Percentiles rank a stretch among this genome's conserved stretches.
phyloP scores from a whole-genome alignment of 2,888 invertebrate genomes.

The Coelinius sp. region DNA sequence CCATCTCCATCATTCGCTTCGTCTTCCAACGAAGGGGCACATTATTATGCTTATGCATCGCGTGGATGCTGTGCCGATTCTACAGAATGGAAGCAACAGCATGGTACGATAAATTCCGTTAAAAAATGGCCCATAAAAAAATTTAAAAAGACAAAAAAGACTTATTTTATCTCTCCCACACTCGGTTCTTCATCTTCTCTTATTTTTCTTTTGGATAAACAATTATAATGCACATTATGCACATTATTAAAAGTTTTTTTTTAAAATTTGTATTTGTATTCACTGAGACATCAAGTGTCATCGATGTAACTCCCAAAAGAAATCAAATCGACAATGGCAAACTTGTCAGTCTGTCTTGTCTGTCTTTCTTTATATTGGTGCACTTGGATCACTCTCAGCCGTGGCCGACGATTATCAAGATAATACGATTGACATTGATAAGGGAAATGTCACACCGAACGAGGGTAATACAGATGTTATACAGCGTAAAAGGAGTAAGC shows the following conservation, averaged over 20 bases:
- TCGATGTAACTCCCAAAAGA: background rate
- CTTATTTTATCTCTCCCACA: background rate
- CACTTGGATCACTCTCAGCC: background rate
- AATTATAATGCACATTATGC: slow-evolving; percentile 1
- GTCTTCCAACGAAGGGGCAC: slow-evolving; percentile 62
- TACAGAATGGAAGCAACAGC: slow-evolving; percentile 67
- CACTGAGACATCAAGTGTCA: background rate
- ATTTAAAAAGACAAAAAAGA: background rate
- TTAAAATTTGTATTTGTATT: background rate
- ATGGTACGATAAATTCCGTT: slow-evolving; percentile 58
- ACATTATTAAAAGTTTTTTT: background rate
- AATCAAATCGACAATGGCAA: background rate
- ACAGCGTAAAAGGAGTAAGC: slow-evolving; percentile 5
- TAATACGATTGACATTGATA: background rate
- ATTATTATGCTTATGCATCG: slow-evolving; percentile 65
- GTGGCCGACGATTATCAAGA: slow-evolving; percentile 4
- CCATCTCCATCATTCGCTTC: slow-evolving; percentile 54
- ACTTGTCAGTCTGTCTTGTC: slow-evolving; percentile 10
- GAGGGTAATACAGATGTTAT: background rate
- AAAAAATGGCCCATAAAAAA: background rate
- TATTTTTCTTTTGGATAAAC: background rate
- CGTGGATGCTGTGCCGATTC: slow-evolving; percentile 68
- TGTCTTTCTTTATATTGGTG: slow-evolving; percentile 10
- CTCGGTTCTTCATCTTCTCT: background rate
- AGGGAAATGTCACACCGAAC: background rate